Evolutionary conservation across 2,113 vertebrate genomes (phyloP).

Genomic region (Ceyx cyanopectus): DNA sequence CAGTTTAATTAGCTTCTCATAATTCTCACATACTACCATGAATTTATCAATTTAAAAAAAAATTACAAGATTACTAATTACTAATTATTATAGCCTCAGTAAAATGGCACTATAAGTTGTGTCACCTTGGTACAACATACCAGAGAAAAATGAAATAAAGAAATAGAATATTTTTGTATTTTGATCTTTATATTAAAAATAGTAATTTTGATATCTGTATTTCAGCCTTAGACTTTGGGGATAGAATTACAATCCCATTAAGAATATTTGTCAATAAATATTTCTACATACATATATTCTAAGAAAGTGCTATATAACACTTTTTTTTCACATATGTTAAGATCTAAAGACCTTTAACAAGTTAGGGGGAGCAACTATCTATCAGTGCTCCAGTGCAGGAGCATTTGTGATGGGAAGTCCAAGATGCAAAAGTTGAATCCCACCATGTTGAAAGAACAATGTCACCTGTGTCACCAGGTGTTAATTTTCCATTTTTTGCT

Average conservation of each 20-base stretch:
- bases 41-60: background rate
- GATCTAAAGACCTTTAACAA: background rate
- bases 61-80: background rate
- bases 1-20: background rate
- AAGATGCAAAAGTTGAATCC: background rate
- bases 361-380: background rate
- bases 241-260: background rate
- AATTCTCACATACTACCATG: background rate
- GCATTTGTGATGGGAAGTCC: background rate
- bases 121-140: background rate
- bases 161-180: background rate
- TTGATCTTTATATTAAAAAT: background rate
- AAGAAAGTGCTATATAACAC: background rate
- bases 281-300: background rate
- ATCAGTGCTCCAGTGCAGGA: background rate
- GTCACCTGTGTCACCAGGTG: accelerated
- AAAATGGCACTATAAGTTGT: background rate
- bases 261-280: background rate
- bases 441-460: background rate
- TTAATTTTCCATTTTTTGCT: background rate
- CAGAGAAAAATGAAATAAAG: background rate
- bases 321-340: background rate
- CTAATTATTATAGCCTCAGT: background rate
- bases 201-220: too few species aligned
- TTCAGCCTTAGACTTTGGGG: background rate